Evolutionary conservation across 2,113 vertebrate genomes (phyloP), one percentile per base, ranked within the genome.

Genomic region (Dromiciops gliroides): DNA sequence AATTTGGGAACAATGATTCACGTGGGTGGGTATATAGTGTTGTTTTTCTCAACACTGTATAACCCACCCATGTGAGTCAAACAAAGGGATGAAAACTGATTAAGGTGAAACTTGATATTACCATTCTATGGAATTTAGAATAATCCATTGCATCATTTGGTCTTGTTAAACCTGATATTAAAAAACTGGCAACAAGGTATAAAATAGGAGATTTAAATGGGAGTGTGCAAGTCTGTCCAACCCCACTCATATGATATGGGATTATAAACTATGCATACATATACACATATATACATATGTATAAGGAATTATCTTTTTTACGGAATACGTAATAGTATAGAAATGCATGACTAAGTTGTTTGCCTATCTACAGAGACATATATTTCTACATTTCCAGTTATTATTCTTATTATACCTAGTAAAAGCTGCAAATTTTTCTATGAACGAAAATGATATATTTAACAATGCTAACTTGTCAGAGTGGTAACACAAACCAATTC

Each of bases 111-210:
- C 75, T 93, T 11, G 83, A 19, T 24, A 50, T 91, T n/a, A 53
- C n/a, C 89, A 93, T 92, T 95, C 25, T 3, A 94, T 95, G 75
- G 90, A 60, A 94, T 56, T 53, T 90, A 94, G 7, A 91, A 14
- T 28, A 44, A 31, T 48, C 53, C 51, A 94, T 44, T 53, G 48
- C 90, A 51, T 56, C 44, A 83, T 51, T 24, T 25, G 5, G 14
- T 94, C 93, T 96, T 89, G 52, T 60, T 94, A 92, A 93, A 91
- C 10, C 47, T 67, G 60, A 91, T 50, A 89, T 48, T 92, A 91
- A 89, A 95, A 92, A 94, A 56, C 28, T 53, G 16, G 16, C 88
- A 83, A 28, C 1, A 91, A 94, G 22, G 91, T 26, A n/a, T 89
- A 48, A 48, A 75, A 47, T 10, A 28, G 53, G 24, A 28, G 26